phyloP scores from a whole-genome alignment of 2,113 vertebrate genomes.

The Tautogolabrus adspersus region DNA sequence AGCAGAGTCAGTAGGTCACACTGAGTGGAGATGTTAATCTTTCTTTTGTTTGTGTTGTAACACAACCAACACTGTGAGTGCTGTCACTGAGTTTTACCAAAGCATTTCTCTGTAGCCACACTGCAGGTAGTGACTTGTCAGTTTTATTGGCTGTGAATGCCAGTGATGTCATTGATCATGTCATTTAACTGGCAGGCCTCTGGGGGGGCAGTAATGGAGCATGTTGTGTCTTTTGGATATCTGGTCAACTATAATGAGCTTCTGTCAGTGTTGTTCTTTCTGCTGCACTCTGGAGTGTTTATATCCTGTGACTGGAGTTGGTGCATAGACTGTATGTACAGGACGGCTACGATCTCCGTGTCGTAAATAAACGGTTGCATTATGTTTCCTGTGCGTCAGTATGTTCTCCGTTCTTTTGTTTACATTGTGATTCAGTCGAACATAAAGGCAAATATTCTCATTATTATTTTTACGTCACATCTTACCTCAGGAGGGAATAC shows the following conservation, averaged over 20 bases:
- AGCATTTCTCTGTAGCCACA: not conserved
- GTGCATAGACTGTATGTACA: too few relatives aligned
- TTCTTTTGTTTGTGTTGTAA: not conserved
- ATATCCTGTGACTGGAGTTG: too few relatives aligned
- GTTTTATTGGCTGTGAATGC: not conserved
- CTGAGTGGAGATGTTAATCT: not conserved
- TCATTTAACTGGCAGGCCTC: slow-evolving; percentile 20
- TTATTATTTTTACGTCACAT: too few relatives aligned
- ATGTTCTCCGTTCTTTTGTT: too few relatives aligned
- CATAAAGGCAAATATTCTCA: too few relatives aligned
- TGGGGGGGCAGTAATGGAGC: slow-evolving; percentile 51
- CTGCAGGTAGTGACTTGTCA: not conserved
- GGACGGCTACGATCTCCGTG: too few relatives aligned
- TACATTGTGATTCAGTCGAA: too few relatives aligned
- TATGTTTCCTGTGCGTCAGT: too few relatives aligned
- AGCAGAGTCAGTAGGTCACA: too few relatives aligned
- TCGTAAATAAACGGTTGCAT: too few relatives aligned
- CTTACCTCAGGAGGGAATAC: too few relatives aligned
- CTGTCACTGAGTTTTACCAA: not conserved
- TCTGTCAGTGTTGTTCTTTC: not conserved
- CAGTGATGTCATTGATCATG: not conserved
- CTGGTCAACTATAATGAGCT: not conserved
- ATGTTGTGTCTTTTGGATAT: not conserved
- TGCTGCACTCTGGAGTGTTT: not conserved
- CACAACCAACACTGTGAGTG: not conserved